Base-by-base conservation (phyloP, 2,797 vertebrate species). In the Pagetopsis macropterus region DNA sequence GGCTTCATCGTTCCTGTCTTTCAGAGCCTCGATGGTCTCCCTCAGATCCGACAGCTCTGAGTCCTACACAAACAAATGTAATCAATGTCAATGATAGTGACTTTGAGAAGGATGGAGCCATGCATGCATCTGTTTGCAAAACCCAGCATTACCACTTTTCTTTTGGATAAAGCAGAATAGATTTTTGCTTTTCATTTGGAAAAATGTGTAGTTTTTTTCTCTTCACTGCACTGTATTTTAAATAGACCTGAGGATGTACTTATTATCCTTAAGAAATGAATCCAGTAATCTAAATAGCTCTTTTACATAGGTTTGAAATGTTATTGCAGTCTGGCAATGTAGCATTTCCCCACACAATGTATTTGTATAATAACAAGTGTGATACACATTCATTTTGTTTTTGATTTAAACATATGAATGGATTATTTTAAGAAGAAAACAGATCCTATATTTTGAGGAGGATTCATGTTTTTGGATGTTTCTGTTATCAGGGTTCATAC, bases 1-100 rank as follows among this genome's bases (percentile, higher is more conserved):
- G 19, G 98, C 97, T 85, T 99, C 98, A 0, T 96, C 95, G 67
- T 99, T 99, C 90, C 92, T 98, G 79, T 87, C 63, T 92, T 97
- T 96, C 69, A 99, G 89, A 63, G 93, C 73, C 51, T 99, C 97
- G 0, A 99, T 99, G 54, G 97, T 99, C 70, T 99, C 97, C 59
- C 95, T 93, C 82, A 99, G 87, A 37, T 98, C 97, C 33, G 91
- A 0, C 87, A 99, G 90, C 88, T 99, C 97, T 0, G 95, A 91
- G 87, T 99, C 97, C 98, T 99, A 68, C 13, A 65, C 3, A 70
- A 16, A 83, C 15, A 72, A 10, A 67, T 10, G 23, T 12, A 37
- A 71, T 37, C 52, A 41, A 70, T 27, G 31, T 64, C n/a, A 65
- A 19, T 16, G 12, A 45, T 33, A 4, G n/a, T 15, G 4, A 3